Evolutionary conservation across 2,888 invertebrate species (phyloP).

Genomic region (Lasioglossum vierecki): DNA sequence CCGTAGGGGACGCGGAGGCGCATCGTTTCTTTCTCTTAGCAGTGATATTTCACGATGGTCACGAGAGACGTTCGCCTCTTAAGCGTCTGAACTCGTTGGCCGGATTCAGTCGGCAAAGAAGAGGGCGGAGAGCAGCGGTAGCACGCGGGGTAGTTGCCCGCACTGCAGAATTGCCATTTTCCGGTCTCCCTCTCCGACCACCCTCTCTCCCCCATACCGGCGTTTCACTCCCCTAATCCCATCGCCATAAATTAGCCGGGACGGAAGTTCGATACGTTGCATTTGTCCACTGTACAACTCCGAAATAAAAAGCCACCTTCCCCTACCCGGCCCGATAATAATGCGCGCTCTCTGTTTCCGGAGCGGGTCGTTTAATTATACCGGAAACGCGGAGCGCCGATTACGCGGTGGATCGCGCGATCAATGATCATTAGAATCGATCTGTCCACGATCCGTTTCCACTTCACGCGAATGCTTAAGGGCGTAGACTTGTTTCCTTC

Average conservation of each 20-base stretch:
- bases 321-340: constrained; percentile 42
- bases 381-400: background rate
- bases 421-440: background rate
- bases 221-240: constrained; percentile 79
- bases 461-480: background rate
- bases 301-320: constrained; percentile 65
- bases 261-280: constrained; percentile 80
- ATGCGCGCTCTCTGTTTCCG: constrained; percentile 39
- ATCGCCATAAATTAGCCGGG: constrained; percentile 77
- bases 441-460: background rate
- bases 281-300: constrained; percentile 70
- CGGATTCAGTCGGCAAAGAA: constrained; percentile 50
- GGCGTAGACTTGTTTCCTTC: no score
- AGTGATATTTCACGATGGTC: constrained; percentile 78
- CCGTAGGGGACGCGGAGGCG: constrained; percentile 64
- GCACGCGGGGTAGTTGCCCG: constrained; percentile 72
- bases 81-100: constrained; percentile 68
- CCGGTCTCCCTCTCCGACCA: constrained; percentile 68
- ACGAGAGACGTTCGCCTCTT: constrained; percentile 68
- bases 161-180: constrained; percentile 80
- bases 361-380: constrained; percentile 32
- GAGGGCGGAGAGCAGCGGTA: constrained; percentile 21
- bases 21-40: constrained; percentile 76
- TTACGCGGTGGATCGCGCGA: background rate
- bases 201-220: constrained; percentile 45